Evolutionary conservation across 1,140 invertebrate genomes (phyloP), one percentile per base, ranked within the genome.

Genomic region (Zaprionus ornatus): DNA sequence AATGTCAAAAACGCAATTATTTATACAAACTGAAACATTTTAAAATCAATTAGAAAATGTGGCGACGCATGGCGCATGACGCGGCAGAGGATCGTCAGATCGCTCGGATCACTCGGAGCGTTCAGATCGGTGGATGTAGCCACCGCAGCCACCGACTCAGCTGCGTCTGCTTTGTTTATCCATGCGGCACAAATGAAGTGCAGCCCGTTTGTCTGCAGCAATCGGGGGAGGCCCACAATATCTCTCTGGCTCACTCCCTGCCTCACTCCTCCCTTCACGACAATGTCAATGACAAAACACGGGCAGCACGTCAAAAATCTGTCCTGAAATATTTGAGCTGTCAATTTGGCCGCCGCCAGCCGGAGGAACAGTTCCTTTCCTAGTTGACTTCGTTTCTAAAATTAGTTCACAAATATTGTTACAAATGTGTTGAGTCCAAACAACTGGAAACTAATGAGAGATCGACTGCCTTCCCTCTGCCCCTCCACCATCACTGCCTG

Each of bases 231-330:
- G 76, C 60, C 73, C 77, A 35, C 13, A 60, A 32, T 35, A 40
- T n/a, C 48, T 45, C 35, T 13, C 45, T 27, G 21, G 17, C 29
- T 40, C 21, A 6, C 40, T 60, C 40, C 1, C 40, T 37, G 12
- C 23, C 57, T 40, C 25, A 5, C 10, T 23, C 50, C 13, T 52
- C n/a, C 3, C 25, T 48, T 17, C 62, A 75, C 83, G 88, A 92
- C 84, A 82, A 92, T 87, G 87, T 92, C 91, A 92, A 92, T 92
- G 91, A 92, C 91, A 92, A 92, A 92, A 91, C 91, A 91, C 87
- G 87, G 76, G 74, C 54, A 84, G 70, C 91, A 91, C 87, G 91
- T 92, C 91, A 92, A 92, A 92, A 92, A 91, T 91, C 91, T 86
- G 82, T 79, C 78, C 77, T 78, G 72, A 91, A 92, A 92, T 92